Evolutionary conservation across 2,797 vertebrate species (phyloP).

Genomic region (Carapus acus): DNA sequence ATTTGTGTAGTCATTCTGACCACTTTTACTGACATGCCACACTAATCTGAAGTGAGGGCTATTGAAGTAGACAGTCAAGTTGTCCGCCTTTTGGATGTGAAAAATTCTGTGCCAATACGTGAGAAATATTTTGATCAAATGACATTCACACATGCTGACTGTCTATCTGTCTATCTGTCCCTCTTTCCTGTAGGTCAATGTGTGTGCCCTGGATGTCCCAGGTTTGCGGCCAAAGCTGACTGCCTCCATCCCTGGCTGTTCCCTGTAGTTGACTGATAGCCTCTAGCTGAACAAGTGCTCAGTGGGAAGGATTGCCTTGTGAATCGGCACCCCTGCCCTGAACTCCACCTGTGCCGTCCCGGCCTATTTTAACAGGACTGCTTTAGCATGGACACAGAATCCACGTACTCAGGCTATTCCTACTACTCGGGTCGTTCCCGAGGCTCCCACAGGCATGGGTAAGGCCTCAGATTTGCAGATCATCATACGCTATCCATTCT

Average conservation of each 20-base stretch:
- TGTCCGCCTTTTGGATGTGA: no score
- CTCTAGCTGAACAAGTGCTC: slow-evolving; percentile 41
- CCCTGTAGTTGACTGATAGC: slow-evolving; percentile 54
- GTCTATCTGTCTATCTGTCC: no score
- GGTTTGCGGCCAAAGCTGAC: slow-evolving; percentile 60
- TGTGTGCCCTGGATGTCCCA: slow-evolving; percentile 57
- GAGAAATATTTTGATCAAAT: no score
- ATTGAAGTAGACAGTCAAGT: no score
- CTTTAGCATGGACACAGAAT: slow-evolving; percentile 91
- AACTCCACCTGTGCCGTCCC: slow-evolving; percentile 41
- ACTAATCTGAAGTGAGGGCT: no score
- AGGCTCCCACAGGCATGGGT: slow-evolving; percentile 83
- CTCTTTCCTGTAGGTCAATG: slow-evolving; percentile 61
- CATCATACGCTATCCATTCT: no score
- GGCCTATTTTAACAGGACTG: slow-evolving; percentile 48
- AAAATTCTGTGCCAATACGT: no score
- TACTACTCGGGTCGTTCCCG: slow-evolving; percentile 92
- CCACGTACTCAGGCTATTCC: slow-evolving; percentile 91
- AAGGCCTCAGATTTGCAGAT: no score
- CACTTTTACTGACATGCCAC: no score
- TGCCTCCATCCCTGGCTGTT: slow-evolving; percentile 46
- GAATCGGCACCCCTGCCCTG: slow-evolving; percentile 44
- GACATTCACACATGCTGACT: no score
- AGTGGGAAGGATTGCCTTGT: no score
- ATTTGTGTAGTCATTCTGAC: no score